Conservation (phyloP, 35 echinoderm and acorn worm species). For the Holothuria glaberrima region DNA sequence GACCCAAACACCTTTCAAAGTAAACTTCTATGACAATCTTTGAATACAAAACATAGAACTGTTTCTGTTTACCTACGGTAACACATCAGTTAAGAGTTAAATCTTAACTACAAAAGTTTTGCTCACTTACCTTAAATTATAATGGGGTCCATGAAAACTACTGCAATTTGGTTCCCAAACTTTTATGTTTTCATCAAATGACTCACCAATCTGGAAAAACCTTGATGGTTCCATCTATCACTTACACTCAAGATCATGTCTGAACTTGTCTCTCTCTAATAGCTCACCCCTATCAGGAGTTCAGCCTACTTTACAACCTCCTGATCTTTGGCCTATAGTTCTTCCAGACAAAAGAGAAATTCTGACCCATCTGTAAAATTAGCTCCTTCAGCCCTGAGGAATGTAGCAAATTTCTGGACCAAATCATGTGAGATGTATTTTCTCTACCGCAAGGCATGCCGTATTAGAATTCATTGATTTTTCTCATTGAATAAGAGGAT, state of each 20-base stretch:
- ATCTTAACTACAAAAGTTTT: no score
- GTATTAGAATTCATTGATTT: slow-evolving; percentile 24
- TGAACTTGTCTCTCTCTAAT: slow-evolving; percentile 4
- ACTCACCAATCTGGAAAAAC: neutral
- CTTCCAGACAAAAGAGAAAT: slow-evolving; percentile 20
- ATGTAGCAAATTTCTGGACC: no score
- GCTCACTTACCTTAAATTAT: no score
- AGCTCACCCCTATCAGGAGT: slow-evolving; percentile 5
- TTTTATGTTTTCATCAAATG: no score
- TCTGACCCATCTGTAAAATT: slow-evolving; percentile 16
- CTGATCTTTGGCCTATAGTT: slow-evolving; percentile 9
- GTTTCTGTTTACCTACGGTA: no score
- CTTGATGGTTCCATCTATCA: neutral
- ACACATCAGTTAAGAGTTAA: no score
- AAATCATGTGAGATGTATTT: neutral
- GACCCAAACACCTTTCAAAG: no score
- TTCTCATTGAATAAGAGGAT: neutral
- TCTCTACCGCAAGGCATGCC: neutral
- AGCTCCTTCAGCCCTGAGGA: slow-evolving; percentile 4
- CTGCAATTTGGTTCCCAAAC: no score
- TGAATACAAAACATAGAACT: no score
- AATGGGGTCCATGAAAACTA: no score
- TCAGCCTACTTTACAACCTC: neutral
- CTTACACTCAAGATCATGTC: neutral
- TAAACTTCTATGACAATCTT: no score